Percentiles rank a stretch among this genome's conserved stretches.
Conservation (phyloP, 2,888 invertebrate genomes). For the Leptura quadrifasciata region DNA sequence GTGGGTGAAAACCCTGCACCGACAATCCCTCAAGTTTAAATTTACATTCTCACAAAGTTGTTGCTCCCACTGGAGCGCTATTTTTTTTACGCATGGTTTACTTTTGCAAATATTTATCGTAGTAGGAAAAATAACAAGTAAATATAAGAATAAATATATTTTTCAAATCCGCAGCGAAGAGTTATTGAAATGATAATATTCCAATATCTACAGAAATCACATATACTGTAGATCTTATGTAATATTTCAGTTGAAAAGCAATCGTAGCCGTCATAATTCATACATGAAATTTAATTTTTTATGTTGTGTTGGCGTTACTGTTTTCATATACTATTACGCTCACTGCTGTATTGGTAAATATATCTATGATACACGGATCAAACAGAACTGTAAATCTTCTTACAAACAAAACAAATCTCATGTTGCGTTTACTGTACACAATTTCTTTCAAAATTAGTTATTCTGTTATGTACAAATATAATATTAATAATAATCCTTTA, state of each 20-base stretch:
- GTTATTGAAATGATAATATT: constrained; percentile 9
- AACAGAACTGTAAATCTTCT: constrained; percentile 1
- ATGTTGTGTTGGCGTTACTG: background rate
- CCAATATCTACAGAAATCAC: background rate
- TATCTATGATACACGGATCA: constrained; percentile 4
- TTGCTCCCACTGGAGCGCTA: constrained; percentile 1
- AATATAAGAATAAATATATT: constrained; percentile 10
- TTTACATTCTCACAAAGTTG: constrained; percentile 3
- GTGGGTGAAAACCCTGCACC: background rate
- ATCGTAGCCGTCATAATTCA: constrained; percentile 14
- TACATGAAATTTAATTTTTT: constrained; percentile 15
- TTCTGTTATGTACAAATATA: no score
- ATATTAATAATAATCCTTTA: no score
- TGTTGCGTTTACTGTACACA: background rate
- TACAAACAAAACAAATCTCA: background rate
- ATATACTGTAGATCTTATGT: constrained; percentile 7
- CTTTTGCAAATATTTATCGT: constrained; percentile 4
- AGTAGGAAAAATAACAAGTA: constrained; percentile 5
- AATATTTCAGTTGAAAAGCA: constrained; percentile 5
- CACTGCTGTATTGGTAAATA: constrained; percentile 1
- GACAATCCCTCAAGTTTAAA: background rate
- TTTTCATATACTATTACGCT: constrained; percentile 14
- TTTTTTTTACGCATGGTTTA: constrained; percentile 3
- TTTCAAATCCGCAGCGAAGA: background rate
- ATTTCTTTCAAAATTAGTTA: no score